Evolutionary conservation across 2,797 vertebrate species (phyloP).

Genomic region (Phylloscopus collybita): DNA sequence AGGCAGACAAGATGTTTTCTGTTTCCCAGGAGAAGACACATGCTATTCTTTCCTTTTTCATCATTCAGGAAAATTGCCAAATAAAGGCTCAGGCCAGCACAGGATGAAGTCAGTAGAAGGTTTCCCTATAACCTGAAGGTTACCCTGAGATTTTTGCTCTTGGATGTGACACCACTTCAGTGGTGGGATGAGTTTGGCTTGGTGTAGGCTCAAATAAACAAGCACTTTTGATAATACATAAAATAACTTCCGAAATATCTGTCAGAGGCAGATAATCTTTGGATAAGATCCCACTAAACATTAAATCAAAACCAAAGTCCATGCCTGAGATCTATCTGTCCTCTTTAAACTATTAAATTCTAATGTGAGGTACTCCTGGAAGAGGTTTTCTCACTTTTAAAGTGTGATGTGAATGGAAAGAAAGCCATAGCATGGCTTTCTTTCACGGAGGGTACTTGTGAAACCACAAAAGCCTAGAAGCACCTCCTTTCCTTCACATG

Average conservation of each 20-base stretch:
- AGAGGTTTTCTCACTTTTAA: not conserved
- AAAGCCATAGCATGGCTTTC: not conserved
- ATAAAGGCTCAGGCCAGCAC: not conserved
- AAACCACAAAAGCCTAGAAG: not conserved
- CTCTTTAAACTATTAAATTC: not conserved
- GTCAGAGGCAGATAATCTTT: not conserved
- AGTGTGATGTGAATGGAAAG: not conserved
- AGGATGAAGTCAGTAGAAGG: not conserved
- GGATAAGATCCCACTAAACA: not conserved
- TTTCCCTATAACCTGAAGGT: not conserved
- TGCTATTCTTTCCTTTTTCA: not conserved
- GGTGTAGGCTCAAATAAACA: not conserved
- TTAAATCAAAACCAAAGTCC: not conserved
- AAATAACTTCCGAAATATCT: not conserved
- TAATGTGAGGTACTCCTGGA: not conserved
- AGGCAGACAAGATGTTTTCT: slow-evolving; percentile 30
- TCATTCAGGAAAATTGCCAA: slow-evolving; percentile 29
- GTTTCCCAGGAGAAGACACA: slow-evolving; percentile 11
- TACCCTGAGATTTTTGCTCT: slow-evolving; percentile 12
- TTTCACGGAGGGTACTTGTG: not conserved
- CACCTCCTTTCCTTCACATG: not conserved
- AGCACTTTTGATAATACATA: not conserved
- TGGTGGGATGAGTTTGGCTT: not conserved
- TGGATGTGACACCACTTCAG: not conserved
- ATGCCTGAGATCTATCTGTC: not conserved